These are phyloP conservation scores for Tachypleus tridentatus DNA, from an alignment of 1,140 invertebrate species.

Conservation along the genomic window DNA sequence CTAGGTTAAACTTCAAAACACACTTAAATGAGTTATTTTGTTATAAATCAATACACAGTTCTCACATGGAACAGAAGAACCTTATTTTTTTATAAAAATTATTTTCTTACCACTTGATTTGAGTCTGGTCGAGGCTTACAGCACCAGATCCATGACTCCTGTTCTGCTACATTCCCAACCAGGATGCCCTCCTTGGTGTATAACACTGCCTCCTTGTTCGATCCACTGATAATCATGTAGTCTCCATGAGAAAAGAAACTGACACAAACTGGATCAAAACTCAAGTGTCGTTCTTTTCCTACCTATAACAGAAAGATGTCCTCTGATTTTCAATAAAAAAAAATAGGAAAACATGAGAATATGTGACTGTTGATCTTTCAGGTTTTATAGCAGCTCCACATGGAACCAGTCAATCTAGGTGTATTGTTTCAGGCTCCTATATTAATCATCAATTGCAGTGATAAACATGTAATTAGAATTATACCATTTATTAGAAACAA, in stretches of 20 bases:
- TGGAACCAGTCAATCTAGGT: too few relatives aligned
- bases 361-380: neutral
- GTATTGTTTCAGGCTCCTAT: too few relatives aligned
- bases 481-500: too few relatives aligned
- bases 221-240: slow-evolving; percentile 71
- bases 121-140: slow-evolving; percentile 59
- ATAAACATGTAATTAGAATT: too few relatives aligned
- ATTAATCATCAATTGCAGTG: too few relatives aligned
- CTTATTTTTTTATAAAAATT: slow-evolving; percentile 16
- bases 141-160: slow-evolving; percentile 76
- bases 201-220: slow-evolving; percentile 60
- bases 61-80: slow-evolving; percentile 4
- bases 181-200: slow-evolving; percentile 76
- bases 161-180: slow-evolving; percentile 54
- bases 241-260: slow-evolving; percentile 63
- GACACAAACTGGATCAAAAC: slow-evolving; percentile 68
- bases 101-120: slow-evolving; percentile 50
- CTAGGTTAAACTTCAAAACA: neutral
- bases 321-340: neutral
- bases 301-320: slow-evolving; percentile 29
- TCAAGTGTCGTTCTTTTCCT: slow-evolving; percentile 60
- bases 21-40: neutral
- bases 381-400: too few relatives aligned
- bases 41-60: slow-evolving; percentile 2
- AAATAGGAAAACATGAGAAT: neutral